phyloP scores from a whole-genome alignment of 2,113 vertebrate species.

The Rhipidura dahli region DNA sequence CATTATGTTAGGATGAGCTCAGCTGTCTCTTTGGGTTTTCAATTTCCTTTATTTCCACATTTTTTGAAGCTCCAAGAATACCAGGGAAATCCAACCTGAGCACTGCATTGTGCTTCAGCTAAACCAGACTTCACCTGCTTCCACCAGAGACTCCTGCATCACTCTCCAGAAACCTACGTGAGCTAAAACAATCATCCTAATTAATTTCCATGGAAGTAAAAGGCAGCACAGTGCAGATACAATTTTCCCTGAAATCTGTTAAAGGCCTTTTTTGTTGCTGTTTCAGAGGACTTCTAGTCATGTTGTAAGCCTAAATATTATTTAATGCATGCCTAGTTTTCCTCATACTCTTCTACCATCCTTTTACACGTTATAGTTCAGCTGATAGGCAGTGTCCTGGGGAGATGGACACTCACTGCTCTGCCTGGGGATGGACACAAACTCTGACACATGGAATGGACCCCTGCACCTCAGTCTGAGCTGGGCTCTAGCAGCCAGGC shows the following conservation, averaged over 20 bases:
- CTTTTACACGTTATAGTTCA: fast-evolving
- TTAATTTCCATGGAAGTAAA: neutral
- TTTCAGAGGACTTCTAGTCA: neutral
- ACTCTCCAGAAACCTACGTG: neutral
- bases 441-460: neutral
- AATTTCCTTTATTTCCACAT: neutral
- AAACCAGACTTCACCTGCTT: conserved; percentile 7
- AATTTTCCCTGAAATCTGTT: neutral
- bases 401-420: neutral
- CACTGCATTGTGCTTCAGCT: neutral
- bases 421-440: neutral
- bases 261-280: neutral
- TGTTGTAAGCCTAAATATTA: neutral
- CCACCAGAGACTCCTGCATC: neutral
- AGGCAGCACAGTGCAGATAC: neutral
- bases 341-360: neutral
- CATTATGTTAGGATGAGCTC: neutral
- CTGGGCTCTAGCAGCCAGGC: neutral
- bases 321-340: neutral
- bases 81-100: neutral
- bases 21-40: conserved; percentile 6
- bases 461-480: neutral
- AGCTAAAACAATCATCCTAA: neutral
- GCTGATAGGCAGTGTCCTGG: neutral
- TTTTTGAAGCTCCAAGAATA: neutral